Evolutionary conservation across 1,140 invertebrate genomes (phyloP), one percentile per base, ranked within the genome.

Genomic region (Zaprionus nigranus): DNA sequence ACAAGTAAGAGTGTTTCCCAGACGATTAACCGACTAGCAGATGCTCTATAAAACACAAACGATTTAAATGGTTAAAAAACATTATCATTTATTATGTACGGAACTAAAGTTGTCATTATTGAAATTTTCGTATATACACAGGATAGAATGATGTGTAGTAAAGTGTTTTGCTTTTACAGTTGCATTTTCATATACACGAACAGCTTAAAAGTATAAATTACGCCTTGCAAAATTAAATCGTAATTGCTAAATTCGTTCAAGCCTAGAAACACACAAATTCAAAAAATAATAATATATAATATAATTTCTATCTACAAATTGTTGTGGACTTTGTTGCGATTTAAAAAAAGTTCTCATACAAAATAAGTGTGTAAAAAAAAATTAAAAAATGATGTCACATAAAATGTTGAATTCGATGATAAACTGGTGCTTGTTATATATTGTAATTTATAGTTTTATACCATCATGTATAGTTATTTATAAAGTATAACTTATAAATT

Each of bases 221-320:
- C 53, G 26, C 28, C 28, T 68, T 30, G 70, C n/a, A 17, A 59
- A 73, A 59, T 59, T 34, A 58, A 60, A 22, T 58, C 40, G 67
- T 64, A 62, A 71, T 36, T n/a, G 24, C 69, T 72, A 72, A 74
- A 74, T 74, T 74, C 71, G 64, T 68, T 74, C 46, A 68, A 73
- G 66, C 71, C 57, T 74, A 74, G 68, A 59, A 58, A 59, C 30
- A 38, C 34, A 54, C 3, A 46, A 28, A 28, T 12, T 17, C 22
- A 12, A 17, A 51, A 65, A 65, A 17, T 57, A 56, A 66, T 53
- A 24, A 68, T 30, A 53, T 60, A 63, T 30, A 66, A n/a, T 60
- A 13, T 20, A 12, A 6, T 62, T 49, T 51, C 53, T 62, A 71
- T 63, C 54, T 71, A 64, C 38, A 57, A 38, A 22, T 38, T 49